Evolutionary conservation across 2,113 vertebrate genomes (phyloP), one percentile per base, ranked within the genome.

Genomic region (Rostratula benghalensis): DNA sequence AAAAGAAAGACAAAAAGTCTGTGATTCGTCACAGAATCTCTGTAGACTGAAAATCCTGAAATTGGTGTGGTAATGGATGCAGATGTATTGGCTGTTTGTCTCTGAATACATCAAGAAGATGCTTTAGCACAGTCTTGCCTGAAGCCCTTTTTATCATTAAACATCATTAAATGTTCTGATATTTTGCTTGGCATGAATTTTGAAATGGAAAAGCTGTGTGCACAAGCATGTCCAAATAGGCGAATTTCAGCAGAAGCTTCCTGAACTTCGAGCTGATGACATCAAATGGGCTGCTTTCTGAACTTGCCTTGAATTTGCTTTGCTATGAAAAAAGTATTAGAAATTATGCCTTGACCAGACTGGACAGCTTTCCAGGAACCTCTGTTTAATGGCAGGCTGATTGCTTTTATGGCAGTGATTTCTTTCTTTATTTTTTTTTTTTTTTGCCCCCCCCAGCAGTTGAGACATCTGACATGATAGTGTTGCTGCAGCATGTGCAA

Each of bases 381-480:
- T 70, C 51, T 91, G 12, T 51, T 76, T 46, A 51, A 2, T 50
- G 33, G 13, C 27, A 67, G 10, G 19, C 21, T 56, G 22, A 56
- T 71, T 80, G 30, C 67, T 63, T 13, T 7, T 65, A 18, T 14
- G 51, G 35, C 56, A 60, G 28, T 23, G 35, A 8, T 22, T 54
- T 50, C 43, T 65, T 65, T 60, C 27, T 46, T n/a, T n/a, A n/a
- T n/a, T n/a, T n/a, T 39, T 39, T 39, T 39, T 39, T 39, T 39
- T 39, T 39, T 39, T 39, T 39, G n/a, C n/a, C n/a, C n/a, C n/a
- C 45, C 45, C 33, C 43, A 65, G 46, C 33, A n/a, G 41, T 71
- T 60, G 56, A 35, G 45, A 69, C 60, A 48, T 45, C 27, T 1
- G 4, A 13, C 24, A 13, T 23, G 0, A 0, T 16, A 1, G 35